Percentiles rank a stretch among this genome's conserved stretches.
Conservation (phyloP, 92 coral and sea anemone species). For the Epizoanthus stellaris region DNA sequence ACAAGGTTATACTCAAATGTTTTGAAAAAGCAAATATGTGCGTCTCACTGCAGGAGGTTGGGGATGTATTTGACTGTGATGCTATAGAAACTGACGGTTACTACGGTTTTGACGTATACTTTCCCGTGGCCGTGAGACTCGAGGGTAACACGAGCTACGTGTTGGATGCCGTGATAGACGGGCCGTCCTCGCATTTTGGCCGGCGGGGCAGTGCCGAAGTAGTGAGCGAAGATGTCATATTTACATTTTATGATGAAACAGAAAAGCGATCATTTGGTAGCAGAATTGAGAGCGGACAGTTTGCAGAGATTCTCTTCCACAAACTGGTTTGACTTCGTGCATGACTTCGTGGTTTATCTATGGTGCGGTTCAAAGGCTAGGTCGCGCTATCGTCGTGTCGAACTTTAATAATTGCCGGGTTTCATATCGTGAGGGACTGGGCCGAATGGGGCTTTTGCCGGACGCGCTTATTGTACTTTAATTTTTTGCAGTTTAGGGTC, state of each 20-base stretch:
- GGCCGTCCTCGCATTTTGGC: conserved; percentile 26
- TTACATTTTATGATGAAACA: conserved; percentile 2
- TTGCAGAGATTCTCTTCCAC: conserved; percentile 26
- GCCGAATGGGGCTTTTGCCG: no score
- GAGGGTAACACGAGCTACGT: conserved; percentile 6
- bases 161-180: conserved; percentile 22
- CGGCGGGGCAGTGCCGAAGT: conserved; percentile 12
- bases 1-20: conserved; percentile 23
- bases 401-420: no score
- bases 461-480: no score
- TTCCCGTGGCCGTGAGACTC: conserved; percentile 5
- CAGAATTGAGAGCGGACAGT: conserved; percentile 9
- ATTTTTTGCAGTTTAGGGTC: no score
- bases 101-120: conserved; percentile 4
- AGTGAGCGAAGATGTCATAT: not conserved
- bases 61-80: conserved; percentile 16
- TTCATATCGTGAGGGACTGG: no score
- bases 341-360: no score
- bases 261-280: conserved; percentile 1
- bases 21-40: conserved; percentile 5
- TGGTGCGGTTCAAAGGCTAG: no score
- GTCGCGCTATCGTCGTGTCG: no score
- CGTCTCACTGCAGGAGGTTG: conserved; percentile 16
- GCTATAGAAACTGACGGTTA: conserved; percentile 22
- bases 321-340: not conserved